Percentiles rank a stretch among this genome's conserved stretches.
Conservation (phyloP, 2,888 invertebrate species). For the Notocelia uddmanniana region DNA sequence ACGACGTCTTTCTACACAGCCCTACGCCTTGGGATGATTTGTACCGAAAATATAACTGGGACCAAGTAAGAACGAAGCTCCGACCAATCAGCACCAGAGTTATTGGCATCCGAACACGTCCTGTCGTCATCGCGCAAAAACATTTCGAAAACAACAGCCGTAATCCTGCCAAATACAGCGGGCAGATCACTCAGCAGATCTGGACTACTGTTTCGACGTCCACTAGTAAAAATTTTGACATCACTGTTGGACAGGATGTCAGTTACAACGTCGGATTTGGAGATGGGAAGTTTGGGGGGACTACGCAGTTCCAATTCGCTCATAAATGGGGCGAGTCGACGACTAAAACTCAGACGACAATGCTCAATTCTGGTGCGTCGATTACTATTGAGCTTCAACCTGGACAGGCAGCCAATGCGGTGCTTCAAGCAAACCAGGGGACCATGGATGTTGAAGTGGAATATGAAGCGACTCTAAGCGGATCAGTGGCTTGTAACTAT, state of each 20-base stretch:
- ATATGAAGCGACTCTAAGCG: conserved; percentile 34
- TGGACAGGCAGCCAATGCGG: conserved; percentile 19
- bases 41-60: conserved; percentile 51
- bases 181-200: conserved; percentile 35
- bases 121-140: conserved; percentile 27
- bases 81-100: conserved; percentile 32
- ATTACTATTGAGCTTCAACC: conserved; percentile 21
- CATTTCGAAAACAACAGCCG: conserved; percentile 43
- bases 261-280: conserved; percentile 25
- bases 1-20: conserved; percentile 35
- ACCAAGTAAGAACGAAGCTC: conserved; percentile 19
- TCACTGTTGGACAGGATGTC: conserved; percentile 39
- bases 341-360: conserved; percentile 18
- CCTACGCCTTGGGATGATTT: conserved; percentile 56
- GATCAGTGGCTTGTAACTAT: conserved; percentile 32
- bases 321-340: conserved; percentile 39
- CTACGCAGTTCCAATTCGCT: conserved; percentile 22
- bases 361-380: conserved; percentile 16
- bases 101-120: conserved; percentile 25
- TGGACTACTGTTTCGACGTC: conserved; percentile 35
- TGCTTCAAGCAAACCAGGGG: conserved; percentile 28
- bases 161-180: conserved; percentile 18
- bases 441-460: conserved; percentile 37
- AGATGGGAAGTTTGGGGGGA: conserved; percentile 16
- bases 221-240: conserved; percentile 28